Evolutionary conservation across 2,888 invertebrate genomes (phyloP), one percentile per base, ranked within the genome.

Genomic region (Athrips mouffetella): DNA sequence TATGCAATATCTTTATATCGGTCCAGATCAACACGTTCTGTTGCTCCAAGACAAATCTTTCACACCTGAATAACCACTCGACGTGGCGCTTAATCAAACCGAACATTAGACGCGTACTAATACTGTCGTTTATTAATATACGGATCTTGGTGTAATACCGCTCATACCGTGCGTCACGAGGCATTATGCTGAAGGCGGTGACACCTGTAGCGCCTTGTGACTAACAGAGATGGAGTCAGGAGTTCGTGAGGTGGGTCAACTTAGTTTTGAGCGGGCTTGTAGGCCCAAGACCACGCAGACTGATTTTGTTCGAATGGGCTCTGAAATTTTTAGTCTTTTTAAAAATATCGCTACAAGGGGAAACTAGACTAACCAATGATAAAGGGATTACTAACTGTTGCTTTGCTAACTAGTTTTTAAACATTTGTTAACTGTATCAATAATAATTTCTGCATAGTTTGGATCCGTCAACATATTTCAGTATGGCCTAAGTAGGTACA

Each of bases 131-230:
- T 44, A 30, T 30, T 30, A 44, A 44, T 44, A 41, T 1, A 10
- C 8, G 11, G 10, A 8, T 15, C 8, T 11, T 30, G 42, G 7
- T 29, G 15, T 29, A 21, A 30, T 44, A 44, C 30, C 20, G 30
- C 30, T 18, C 2, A 44, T 44, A 20, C 30, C 45, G 49, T 51
- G 60, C 57, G 71, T 68, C 68, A 62, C 56, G 31, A 49, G 54
- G 60, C 58, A 65, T 74, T 64, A 76, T 60, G 55, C 41, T 52
- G 56, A 63, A 61, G 54, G 62, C 62, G 65, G 58, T 59, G 73
- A 76, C 80, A 80, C 76, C 73, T 79, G 73, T 76, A 65, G 67
- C 62, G 48, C 59, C 55, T 55, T 58, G 60, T 71, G 72, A 71
- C 5, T 5, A 0, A 5, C 37, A 21, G 37, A 21, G 37, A 18